Percentiles rank a stretch among this genome's conserved stretches.
Conservation (phyloP, 2,888 invertebrate genomes). For the Cataglyphis livida region DNA sequence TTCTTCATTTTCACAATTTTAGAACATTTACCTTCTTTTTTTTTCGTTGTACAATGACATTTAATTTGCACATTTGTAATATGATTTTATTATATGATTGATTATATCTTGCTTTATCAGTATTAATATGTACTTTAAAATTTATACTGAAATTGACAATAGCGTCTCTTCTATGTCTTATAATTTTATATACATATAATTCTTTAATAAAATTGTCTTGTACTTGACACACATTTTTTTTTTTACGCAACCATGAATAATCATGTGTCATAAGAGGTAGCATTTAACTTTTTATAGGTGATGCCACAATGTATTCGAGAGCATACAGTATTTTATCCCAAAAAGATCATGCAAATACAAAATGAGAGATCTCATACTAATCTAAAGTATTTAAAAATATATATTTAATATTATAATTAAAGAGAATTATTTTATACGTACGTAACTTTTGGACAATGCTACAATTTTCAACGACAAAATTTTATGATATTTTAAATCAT, state of each 20-base stretch:
- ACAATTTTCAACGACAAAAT: neutral
- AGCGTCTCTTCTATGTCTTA: neutral
- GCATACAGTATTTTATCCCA: neutral
- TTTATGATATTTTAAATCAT: neutral
- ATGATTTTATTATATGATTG: neutral
- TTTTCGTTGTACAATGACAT: neutral
- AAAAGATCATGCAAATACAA: neutral
- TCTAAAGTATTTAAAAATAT: neutral
- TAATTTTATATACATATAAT: neutral
- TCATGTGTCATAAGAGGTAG: neutral
- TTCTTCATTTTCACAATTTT: slow-evolving; percentile 18
- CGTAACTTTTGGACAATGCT: neutral
- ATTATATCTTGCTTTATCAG: slow-evolving; percentile 1
- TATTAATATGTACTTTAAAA: neutral
- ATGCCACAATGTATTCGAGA: neutral
- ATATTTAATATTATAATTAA: neutral
- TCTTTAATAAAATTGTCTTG: slow-evolving; percentile 2
- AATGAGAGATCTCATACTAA: no score
- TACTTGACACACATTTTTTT: neutral
- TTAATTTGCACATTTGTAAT: neutral
- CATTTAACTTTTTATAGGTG: neutral
- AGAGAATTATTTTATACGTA: neutral
- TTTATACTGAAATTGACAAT: neutral
- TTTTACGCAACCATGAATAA: neutral
- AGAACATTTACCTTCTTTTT: slow-evolving; percentile 18